Conservation (phyloP, 2,113 vertebrate genomes). For the Maccullochella peelii region DNA sequence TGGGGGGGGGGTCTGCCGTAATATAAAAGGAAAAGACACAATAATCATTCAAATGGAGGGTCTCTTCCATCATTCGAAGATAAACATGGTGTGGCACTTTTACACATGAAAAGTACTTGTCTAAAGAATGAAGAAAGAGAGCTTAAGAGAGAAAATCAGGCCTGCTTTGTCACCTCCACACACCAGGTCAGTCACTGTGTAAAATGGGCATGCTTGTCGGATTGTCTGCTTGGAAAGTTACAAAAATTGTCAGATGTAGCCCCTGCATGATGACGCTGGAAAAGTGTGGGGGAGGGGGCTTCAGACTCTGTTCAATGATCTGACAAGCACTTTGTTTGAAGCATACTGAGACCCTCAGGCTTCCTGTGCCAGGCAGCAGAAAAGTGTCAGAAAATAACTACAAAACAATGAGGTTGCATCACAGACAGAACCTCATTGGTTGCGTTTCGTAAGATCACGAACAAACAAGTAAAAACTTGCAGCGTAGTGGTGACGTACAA, state of each 20-base stretch:
- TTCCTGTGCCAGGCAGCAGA: background rate
- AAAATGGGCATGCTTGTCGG: background rate
- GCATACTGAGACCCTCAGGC: background rate
- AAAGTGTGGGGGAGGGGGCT: background rate
- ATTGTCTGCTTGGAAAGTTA: background rate
- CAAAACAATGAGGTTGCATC: background rate
- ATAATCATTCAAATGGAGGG: background rate
- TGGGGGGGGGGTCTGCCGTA: background rate
- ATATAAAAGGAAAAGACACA: background rate
- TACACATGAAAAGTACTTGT: background rate
- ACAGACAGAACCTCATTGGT: too few species aligned
- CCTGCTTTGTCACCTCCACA: background rate
- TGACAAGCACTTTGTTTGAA: background rate
- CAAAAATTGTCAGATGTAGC: background rate
- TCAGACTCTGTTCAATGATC: background rate
- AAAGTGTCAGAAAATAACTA: background rate
- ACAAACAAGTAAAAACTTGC: background rate
- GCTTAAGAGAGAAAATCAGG: background rate
- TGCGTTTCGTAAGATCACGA: background rate
- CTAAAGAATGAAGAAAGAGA: background rate
- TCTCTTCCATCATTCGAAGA: background rate
- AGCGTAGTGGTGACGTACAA: background rate
- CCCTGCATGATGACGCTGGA: background rate
- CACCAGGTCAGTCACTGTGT: too few species aligned
- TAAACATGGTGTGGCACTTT: background rate